These are phyloP conservation scores for Octomys mimax DNA, from an alignment of 2,797 vertebrate species.

Conservation along the genomic window DNA sequence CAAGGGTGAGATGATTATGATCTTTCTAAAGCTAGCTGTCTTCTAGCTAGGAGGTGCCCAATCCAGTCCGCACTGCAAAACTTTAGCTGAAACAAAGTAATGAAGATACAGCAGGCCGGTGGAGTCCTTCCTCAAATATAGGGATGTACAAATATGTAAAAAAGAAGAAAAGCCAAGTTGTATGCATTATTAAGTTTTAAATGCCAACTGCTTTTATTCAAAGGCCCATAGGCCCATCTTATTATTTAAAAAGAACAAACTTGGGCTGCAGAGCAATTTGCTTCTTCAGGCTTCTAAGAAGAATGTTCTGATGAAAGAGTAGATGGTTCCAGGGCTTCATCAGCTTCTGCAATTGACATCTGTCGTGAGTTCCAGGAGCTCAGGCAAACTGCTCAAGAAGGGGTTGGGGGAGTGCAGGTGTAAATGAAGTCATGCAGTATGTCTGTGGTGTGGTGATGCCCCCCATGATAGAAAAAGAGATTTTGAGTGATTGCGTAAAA, in stretches of 20 bases:
- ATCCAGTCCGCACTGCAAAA: background rate
- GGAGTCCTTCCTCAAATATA: background rate
- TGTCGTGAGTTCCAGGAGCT: conserved; percentile 30
- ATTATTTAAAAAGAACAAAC: background rate
- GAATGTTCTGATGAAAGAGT: conserved; percentile 7
- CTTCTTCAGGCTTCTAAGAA: conserved; percentile 5
- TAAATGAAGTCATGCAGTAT: background rate
- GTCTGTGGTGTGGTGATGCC: background rate
- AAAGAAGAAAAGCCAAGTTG: background rate
- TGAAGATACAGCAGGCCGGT: background rate
- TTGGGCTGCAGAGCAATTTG: background rate
- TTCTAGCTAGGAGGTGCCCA: background rate
- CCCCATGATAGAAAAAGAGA: background rate
- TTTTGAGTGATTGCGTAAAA: background rate
- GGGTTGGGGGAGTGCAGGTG: background rate
- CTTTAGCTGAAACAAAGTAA: background rate
- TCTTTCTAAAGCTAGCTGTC: background rate
- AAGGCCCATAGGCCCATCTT: background rate
- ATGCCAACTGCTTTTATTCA: background rate
- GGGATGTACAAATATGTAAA: background rate
- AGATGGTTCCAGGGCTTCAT: background rate
- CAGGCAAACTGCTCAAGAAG: background rate
- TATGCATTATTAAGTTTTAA: conserved; percentile 35
- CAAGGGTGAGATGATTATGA: background rate
- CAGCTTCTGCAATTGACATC: conserved; percentile 12